These are phyloP conservation scores for Sminthurinus aureus DNA, from an alignment of 2,888 invertebrate genomes.

Conservation along the genomic window DNA sequence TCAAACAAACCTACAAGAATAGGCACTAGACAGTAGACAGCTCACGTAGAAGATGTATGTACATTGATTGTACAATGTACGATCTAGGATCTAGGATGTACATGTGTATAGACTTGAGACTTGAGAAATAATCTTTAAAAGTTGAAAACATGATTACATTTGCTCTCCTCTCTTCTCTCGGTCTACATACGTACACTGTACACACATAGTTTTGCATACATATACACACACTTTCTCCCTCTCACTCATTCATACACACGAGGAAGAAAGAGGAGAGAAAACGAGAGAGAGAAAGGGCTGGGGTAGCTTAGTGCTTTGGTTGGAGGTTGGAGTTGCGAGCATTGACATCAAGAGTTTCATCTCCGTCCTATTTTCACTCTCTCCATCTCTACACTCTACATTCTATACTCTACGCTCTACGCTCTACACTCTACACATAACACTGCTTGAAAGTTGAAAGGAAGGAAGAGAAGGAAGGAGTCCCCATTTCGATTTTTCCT, in stretches of 20 bases:
- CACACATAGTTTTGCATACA: no score
- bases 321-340: no score
- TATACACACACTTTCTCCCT: neutral
- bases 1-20: neutral
- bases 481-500: no score
- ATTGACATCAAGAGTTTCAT: no score
- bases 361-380: no score
- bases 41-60: no score
- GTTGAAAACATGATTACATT: constrained; percentile 7
- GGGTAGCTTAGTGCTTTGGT: neutral
- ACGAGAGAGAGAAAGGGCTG: neutral
- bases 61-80: constrained; percentile 10
- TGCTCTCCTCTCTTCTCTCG: neutral
- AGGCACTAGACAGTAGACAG: no score
- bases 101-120: constrained; percentile 18
- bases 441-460: no score
- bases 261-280: neutral
- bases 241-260: neutral
- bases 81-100: constrained; percentile 22
- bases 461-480: no score
- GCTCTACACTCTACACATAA: neutral
- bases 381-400: no score
- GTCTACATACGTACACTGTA: neutral
- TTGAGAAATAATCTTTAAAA: neutral
- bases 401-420: no score